These are phyloP conservation scores for Holacanthella duospinosa DNA, from an alignment of 2,888 invertebrate genomes.

Conservation along the genomic window DNA sequence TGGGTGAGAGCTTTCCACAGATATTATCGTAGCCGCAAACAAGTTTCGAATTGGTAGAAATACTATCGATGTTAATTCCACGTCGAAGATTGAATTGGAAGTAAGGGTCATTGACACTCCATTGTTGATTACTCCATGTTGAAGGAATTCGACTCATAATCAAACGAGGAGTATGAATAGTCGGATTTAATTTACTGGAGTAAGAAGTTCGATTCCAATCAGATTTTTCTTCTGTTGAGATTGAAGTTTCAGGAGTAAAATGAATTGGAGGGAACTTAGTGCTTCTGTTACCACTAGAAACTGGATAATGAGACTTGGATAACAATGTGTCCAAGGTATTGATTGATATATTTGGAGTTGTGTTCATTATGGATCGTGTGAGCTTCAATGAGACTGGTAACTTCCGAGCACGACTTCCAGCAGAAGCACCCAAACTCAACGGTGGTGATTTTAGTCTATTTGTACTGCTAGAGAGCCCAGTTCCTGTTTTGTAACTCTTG, in stretches of 20 bases:
- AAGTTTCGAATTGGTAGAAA: background rate
- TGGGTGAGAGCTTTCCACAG: background rate
- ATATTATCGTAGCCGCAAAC: background rate
- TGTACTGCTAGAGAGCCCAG: background rate
- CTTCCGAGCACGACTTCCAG: background rate
- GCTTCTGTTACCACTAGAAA: background rate
- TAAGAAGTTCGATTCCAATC: too few species aligned
- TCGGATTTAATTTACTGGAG: background rate
- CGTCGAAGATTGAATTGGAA: background rate
- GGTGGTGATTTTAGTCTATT: background rate
- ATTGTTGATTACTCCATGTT: background rate
- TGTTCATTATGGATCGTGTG: background rate
- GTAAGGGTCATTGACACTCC: background rate
- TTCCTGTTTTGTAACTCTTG: background rate
- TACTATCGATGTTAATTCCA: background rate
- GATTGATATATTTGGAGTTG: background rate
- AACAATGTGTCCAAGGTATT: background rate
- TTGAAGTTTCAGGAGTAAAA: background rate
- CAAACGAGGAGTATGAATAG: background rate
- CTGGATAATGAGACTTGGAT: background rate
- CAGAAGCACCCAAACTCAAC: background rate
- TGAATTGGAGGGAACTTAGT: background rate
- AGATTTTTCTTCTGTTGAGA: background rate
- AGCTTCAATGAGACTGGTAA: background rate
- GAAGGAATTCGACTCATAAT: background rate